These are phyloP conservation scores for Neosalanx taihuensis DNA, from an alignment of 2,797 vertebrate species.

Conservation along the genomic window DNA sequence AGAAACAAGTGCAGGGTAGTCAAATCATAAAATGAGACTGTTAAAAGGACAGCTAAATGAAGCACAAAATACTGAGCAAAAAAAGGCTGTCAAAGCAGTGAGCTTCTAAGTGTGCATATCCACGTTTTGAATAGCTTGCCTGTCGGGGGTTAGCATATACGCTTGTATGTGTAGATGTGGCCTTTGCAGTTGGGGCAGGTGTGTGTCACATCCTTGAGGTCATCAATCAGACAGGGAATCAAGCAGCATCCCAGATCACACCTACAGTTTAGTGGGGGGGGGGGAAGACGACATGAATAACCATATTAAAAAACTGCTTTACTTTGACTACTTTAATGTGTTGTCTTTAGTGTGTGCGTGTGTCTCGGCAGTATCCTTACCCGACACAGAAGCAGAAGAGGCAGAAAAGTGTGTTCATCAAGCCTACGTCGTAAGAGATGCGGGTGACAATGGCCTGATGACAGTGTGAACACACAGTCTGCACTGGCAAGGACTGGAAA, in stretches of 20 bases:
- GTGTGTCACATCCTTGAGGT: constrained; percentile 99
- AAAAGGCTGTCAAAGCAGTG: constrained; percentile 31
- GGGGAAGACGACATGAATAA: not conserved
- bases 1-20: constrained; percentile 58
- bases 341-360: not conserved
- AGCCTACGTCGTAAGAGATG: constrained; percentile 90
- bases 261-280: constrained; percentile 61
- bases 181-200: constrained; percentile 98
- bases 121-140: constrained; percentile 37
- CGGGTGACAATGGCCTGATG: constrained; percentile 95
- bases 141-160: constrained; percentile 88
- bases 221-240: constrained; percentile 95
- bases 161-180: constrained; percentile 99
- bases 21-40: constrained; percentile 53
- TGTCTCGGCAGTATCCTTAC: constrained; percentile 58
- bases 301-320: not conserved
- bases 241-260: constrained; percentile 97
- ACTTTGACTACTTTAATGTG: not conserved
- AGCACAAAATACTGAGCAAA: constrained; percentile 44
- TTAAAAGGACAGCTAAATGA: constrained; percentile 49
- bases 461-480: constrained; percentile 97
- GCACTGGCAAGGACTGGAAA: constrained; percentile 90
- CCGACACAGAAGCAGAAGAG: constrained; percentile 98
- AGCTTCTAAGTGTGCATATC: no score
- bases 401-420: constrained; percentile 96